phyloP scores from a whole-genome alignment of 1,140 invertebrate genomes.

The Dendrolimus kikuchii region DNA sequence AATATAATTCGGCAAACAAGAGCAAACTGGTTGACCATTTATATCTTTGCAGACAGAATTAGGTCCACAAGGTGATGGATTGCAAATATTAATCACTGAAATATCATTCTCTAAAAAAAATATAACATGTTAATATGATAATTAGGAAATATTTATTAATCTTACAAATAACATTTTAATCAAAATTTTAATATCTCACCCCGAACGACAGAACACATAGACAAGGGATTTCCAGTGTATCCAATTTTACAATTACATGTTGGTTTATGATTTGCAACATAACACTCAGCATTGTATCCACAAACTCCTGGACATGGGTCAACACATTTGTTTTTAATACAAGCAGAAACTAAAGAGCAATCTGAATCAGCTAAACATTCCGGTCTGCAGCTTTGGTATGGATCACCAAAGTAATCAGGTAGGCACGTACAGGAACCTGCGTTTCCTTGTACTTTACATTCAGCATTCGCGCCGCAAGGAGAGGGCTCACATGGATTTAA shows the following conservation, averaged over 20 bases:
- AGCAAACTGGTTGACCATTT: conserved; percentile 73
- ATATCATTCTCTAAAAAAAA: conserved; percentile 38
- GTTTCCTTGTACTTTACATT: conserved; percentile 75
- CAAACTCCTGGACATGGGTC: conserved; percentile 88
- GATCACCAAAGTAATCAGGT: conserved; percentile 82
- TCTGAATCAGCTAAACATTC: conserved; percentile 86
- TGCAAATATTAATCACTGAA: conserved; percentile 66
- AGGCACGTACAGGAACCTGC: conserved; percentile 82
- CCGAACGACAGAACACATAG: conserved; percentile 69
- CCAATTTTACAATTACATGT: conserved; percentile 83
- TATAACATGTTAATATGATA: conserved; percentile 6
- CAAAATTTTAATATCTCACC: conserved; percentile 32
- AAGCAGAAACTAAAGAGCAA: conserved; percentile 82
- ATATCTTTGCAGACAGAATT: conserved; percentile 56
- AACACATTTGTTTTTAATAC: conserved; percentile 83
- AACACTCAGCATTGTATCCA: conserved; percentile 85
- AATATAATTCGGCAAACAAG: conserved; percentile 74
- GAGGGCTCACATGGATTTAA: conserved; percentile 81
- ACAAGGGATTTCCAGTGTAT: conserved; percentile 84
- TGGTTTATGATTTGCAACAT: conserved; percentile 84
- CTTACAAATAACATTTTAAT: conserved; percentile 2
- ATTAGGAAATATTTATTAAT: conserved; percentile 5
- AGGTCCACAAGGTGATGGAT: conserved; percentile 63
- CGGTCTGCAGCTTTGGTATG: conserved; percentile 84
- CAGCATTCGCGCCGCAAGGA: conserved; percentile 83